phyloP scores from a whole-genome alignment of 92 coral and sea anemone genomes.

The Epizoanthus rinbou region DNA sequence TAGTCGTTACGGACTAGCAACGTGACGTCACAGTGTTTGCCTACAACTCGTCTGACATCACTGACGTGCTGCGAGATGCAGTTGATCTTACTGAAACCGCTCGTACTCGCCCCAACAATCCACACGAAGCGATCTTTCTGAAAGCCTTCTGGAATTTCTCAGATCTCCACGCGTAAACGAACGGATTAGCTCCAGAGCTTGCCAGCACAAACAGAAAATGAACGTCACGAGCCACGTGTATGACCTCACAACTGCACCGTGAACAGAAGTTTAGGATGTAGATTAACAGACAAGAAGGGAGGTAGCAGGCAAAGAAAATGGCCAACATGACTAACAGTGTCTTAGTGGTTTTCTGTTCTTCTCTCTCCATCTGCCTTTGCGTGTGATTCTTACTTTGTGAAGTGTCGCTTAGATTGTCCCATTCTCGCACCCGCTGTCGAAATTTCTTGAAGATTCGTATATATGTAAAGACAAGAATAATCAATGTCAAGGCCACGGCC shows the following conservation, averaged over 20 bases:
- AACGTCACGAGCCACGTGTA: slow-evolving; percentile 26
- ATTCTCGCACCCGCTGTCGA: slow-evolving; percentile 14
- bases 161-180: slow-evolving; percentile 27
- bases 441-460: slow-evolving; percentile 29
- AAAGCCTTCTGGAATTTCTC: slow-evolving; percentile 15
- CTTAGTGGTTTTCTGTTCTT: slow-evolving; percentile 29
- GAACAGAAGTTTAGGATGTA: slow-evolving; percentile 31
- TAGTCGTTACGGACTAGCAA: too few relatives aligned
- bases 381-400: background rate
- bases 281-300: slow-evolving; percentile 19
- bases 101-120: background rate
- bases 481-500: slow-evolving; percentile 12
- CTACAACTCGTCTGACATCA: too few relatives aligned
- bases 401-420: slow-evolving; percentile 17
- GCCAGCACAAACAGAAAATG: slow-evolving; percentile 5
- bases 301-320: slow-evolving; percentile 7
- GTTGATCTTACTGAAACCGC: background rate
- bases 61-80: too few relatives aligned
- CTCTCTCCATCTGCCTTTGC: slow-evolving; percentile 15
- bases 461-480: slow-evolving; percentile 16
- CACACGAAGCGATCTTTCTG: slow-evolving; percentile 6
- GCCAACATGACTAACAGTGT: slow-evolving; percentile 28
- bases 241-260: slow-evolving; percentile 14
- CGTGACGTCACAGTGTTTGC: too few relatives aligned
- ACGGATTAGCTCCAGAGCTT: slow-evolving; percentile 22